A percentile compares a stretch with the other conserved stretches of the same genome.
Conservation (phyloP, 2,888 invertebrate species). For the Steromphala cineraria region DNA sequence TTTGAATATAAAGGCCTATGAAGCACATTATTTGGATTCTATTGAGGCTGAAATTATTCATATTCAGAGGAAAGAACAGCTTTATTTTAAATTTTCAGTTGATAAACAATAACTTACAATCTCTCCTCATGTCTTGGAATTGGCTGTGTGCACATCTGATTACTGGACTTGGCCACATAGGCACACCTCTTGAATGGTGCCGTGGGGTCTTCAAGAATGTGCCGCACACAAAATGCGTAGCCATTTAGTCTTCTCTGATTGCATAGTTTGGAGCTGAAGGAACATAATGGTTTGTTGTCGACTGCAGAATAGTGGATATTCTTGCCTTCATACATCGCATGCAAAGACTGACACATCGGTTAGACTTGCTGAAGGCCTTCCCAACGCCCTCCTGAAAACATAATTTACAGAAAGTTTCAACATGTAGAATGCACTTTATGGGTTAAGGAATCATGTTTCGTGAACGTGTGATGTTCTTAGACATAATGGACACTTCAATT, state of each 20-base stretch:
- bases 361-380: background rate
- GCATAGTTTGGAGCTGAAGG: slow-evolving; percentile 76
- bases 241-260: slow-evolving; percentile 81
- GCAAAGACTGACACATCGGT: slow-evolving; percentile 33
- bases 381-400: slow-evolving; percentile 8
- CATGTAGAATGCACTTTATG: too few relatives aligned
- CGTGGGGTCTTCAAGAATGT: slow-evolving; percentile 87
- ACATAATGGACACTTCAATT: too few relatives aligned
- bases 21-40: too few relatives aligned
- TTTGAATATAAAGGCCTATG: too few relatives aligned
- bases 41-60: too few relatives aligned
- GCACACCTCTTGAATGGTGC: slow-evolving; percentile 91
- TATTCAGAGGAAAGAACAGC: background rate
- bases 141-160: slow-evolving; percentile 76
- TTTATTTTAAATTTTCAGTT: too few relatives aligned
- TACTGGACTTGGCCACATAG: slow-evolving; percentile 78
- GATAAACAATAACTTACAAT: slow-evolving; percentile 65
- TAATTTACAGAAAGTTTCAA: background rate
- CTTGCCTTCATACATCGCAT: slow-evolving; percentile 77
- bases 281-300: slow-evolving; percentile 77
- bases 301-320: slow-evolving; percentile 77
- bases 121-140: slow-evolving; percentile 76
- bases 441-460: too few relatives aligned
- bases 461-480: too few relatives aligned
- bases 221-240: slow-evolving; percentile 86